Evolutionary conservation across 2,797 vertebrate genomes (phyloP).

Genomic region (Periophthalmus magnuspinnatus): DNA sequence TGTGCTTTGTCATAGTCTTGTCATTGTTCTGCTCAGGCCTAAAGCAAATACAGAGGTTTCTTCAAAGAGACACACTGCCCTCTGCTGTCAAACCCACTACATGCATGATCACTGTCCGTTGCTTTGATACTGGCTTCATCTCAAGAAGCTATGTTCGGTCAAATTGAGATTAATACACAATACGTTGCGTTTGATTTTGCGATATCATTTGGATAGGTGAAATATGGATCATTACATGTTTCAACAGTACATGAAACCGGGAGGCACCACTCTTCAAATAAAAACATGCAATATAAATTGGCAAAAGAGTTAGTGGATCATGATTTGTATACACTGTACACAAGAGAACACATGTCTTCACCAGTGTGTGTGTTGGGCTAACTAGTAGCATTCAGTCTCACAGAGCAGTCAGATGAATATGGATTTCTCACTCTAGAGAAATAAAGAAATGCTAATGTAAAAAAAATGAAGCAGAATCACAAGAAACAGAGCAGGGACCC

Average conservation of each 20-base stretch:
- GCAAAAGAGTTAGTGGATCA: constrained; percentile 21
- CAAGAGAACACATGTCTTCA: constrained; percentile 40
- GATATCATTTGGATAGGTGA: constrained; percentile 5
- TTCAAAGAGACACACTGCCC: constrained; percentile 63
- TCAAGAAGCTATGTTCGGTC: neutral
- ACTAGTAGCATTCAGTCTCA: constrained; percentile 33
- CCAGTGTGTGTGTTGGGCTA: constrained; percentile 41
- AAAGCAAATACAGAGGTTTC: constrained; percentile 23
- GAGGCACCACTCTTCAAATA: constrained; percentile 17
- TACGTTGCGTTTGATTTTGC: constrained; percentile 17
- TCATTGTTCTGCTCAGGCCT: constrained; percentile 38
- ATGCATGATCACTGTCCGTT: constrained; percentile 29
- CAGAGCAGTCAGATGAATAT: constrained; percentile 35
- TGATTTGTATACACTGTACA: constrained; percentile 18
- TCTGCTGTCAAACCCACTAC: constrained; percentile 63
- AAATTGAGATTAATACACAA: constrained; percentile 30
- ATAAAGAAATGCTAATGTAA: constrained; percentile 12
- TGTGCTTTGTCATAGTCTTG: constrained; percentile 33
- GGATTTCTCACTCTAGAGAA: constrained; percentile 20
- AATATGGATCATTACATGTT: constrained; percentile 9
- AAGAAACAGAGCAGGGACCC: constrained; percentile 20
- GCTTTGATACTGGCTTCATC: constrained; percentile 28
- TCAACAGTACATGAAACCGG: constrained; percentile 14
- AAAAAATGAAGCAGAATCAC: constrained; percentile 27
- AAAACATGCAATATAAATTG: constrained; percentile 31